These are phyloP conservation scores for Apolygus lucorum DNA, from an alignment of 1,140 invertebrate genomes.

Conservation along the genomic window DNA sequence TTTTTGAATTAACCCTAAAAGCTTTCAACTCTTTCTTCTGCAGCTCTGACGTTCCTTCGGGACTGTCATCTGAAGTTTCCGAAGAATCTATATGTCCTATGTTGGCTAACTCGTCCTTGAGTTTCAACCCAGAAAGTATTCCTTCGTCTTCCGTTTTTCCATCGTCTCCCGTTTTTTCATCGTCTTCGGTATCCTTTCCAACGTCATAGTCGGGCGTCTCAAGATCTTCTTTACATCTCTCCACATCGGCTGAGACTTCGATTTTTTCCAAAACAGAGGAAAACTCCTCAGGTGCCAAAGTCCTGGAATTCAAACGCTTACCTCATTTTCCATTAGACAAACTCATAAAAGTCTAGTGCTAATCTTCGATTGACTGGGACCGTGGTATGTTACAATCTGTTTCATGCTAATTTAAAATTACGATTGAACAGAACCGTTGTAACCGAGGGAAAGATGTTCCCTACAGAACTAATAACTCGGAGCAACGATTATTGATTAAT, in stretches of 20 bases:
- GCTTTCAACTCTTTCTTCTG: slow-evolving; percentile 25
- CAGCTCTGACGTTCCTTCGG: slow-evolving; percentile 29
- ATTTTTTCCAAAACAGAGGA: slow-evolving; percentile 13
- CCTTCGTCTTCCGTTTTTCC: slow-evolving; percentile 20
- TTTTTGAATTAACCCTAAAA: slow-evolving; percentile 14
- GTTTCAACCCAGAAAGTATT: slow-evolving; percentile 30
- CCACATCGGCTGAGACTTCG: slow-evolving; percentile 14
- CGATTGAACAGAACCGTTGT: too few species aligned
- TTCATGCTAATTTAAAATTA: too few species aligned
- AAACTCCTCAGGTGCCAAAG: slow-evolving; percentile 13
- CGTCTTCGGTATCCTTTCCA: slow-evolving; percentile 9
- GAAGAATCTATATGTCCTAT: slow-evolving; percentile 73
- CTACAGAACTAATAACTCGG: too few species aligned
- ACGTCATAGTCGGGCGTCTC: slow-evolving; percentile 11
- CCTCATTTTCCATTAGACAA: too few species aligned
- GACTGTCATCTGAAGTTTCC: slow-evolving; percentile 55
- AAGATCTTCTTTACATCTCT: slow-evolving; percentile 4
- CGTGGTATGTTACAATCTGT: too few species aligned
- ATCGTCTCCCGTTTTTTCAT: slow-evolving; percentile 17
- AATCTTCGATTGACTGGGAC: too few species aligned
- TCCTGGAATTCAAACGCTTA: too few species aligned
- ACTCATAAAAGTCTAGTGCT: too few species aligned
- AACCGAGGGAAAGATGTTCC: too few species aligned
- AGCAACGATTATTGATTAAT: too few species aligned
- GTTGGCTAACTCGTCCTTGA: slow-evolving; percentile 36